Conservation (phyloP, 64 coral and sea anemone species). For the Porites lutea region DNA sequence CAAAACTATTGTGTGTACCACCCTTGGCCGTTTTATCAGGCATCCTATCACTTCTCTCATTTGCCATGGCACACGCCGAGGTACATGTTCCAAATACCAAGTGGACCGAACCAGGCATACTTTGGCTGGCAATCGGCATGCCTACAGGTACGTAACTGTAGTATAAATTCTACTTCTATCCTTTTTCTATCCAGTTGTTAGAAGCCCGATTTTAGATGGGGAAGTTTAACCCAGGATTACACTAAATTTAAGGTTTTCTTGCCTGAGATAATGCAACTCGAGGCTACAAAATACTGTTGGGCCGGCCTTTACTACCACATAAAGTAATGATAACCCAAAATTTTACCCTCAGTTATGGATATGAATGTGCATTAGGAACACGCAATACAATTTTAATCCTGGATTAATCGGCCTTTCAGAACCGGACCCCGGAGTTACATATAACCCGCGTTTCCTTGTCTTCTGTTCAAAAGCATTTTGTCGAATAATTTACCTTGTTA, state of each 20-base stretch:
- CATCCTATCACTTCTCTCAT: too few relatives aligned
- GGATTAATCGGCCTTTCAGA: conserved; percentile 2
- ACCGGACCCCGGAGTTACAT: not conserved
- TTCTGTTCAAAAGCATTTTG: too few relatives aligned
- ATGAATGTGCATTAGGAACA: not conserved
- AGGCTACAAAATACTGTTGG: too few relatives aligned
- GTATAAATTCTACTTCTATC: conserved; percentile 19
- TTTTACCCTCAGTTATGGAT: not conserved
- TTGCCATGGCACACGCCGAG: too few relatives aligned
- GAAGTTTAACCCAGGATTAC: conserved; percentile 8
- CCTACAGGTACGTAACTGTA: not conserved
- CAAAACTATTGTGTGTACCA: too few relatives aligned
- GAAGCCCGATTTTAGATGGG: not conserved
- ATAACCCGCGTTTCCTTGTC: conserved; percentile 14
- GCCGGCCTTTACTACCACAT: conserved; percentile 3
- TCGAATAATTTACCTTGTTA: not conserved
- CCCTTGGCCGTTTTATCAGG: too few relatives aligned
- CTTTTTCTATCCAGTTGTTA: not conserved
- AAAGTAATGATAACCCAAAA: not conserved
- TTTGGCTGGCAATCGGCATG: too few relatives aligned
- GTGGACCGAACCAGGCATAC: too few relatives aligned
- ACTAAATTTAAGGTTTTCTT: not conserved
- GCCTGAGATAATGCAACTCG: not conserved
- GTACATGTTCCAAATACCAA: too few relatives aligned
- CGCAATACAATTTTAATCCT: not conserved